Conservation (phyloP, 2,113 vertebrate species). For the Mastomys coucha region DNA sequence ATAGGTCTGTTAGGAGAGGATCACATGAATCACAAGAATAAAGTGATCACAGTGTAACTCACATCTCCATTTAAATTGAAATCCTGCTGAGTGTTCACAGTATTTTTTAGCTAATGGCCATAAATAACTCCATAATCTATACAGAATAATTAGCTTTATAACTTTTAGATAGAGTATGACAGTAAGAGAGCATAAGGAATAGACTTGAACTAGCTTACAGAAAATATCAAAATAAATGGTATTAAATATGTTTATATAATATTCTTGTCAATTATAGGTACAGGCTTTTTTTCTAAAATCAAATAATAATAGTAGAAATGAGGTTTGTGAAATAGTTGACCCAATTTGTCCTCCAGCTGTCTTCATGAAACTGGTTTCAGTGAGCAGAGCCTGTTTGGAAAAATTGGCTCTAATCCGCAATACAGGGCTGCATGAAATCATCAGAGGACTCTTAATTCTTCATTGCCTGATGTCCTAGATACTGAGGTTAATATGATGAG, state of each 20-base stretch:
- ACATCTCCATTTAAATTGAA: neutral
- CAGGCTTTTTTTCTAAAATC: neutral
- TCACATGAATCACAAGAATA: slow-evolving; percentile 46
- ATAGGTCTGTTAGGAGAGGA: neutral
- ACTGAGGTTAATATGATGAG: neutral
- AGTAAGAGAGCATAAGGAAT: neutral
- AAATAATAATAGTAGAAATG: neutral
- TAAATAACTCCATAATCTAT: neutral
- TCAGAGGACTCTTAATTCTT: neutral
- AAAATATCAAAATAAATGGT: neutral
- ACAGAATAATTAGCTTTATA: slow-evolving; percentile 61
- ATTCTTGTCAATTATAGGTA: neutral
- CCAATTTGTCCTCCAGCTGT: neutral
- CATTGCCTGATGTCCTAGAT: neutral
- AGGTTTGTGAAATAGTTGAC: neutral
- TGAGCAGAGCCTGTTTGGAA: neutral
- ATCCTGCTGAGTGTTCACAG: neutral
- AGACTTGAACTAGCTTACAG: neutral
- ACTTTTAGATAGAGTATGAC: neutral
- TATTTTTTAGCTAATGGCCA: neutral
- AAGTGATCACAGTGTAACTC: slow-evolving; percentile 1
- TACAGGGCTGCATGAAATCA: neutral
- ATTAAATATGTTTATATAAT: neutral
- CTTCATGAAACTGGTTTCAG: neutral
- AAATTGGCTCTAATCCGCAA: neutral